Conservation (phyloP, 2,797 vertebrate species). For the Pterois miles region DNA sequence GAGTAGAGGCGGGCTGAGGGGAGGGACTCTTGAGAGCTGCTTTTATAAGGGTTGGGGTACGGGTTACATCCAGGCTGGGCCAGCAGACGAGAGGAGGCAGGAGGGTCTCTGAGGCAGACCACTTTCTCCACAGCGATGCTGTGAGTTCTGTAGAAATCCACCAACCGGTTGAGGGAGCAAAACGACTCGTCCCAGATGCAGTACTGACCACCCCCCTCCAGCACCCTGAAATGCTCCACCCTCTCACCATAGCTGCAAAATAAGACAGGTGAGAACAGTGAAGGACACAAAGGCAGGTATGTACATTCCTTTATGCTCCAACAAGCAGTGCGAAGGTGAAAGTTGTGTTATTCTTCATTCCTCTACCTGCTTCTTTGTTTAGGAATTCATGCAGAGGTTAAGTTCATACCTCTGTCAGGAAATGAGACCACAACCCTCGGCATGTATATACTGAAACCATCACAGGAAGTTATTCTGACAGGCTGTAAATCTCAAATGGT, state of each 20-base stretch:
- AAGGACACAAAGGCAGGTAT: not conserved
- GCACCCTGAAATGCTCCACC: conserved; percentile 92
- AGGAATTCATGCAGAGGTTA: not conserved
- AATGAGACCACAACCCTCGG: not conserved
- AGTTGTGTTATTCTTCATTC: conserved; percentile 18
- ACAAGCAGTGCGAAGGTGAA: not conserved
- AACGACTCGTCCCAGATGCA: conserved; percentile 92
- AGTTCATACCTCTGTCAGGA: not conserved
- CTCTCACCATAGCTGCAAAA: conserved; percentile 82
- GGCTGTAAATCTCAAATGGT: not conserved
- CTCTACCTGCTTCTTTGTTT: not conserved
- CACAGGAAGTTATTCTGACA: not conserved
- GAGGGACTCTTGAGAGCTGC: conserved; percentile 62
- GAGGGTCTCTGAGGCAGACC: conserved; percentile 75
- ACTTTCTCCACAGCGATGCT: conserved; percentile 84
- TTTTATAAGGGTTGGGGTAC: conserved; percentile 74
- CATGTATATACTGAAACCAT: not conserved
- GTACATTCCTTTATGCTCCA: not conserved
- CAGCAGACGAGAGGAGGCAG: conserved; percentile 33
- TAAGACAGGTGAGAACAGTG: not conserved
- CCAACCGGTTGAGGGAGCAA: conserved; percentile 89
- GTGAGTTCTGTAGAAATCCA: conserved; percentile 89
- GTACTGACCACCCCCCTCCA: conserved; percentile 88
- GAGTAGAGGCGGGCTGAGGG: conserved; percentile 24
- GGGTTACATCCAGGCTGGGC: conserved; percentile 57